Evolutionary conservation across 2,888 invertebrate genomes (phyloP), one percentile per base, ranked within the genome.

Genomic region (Cistogaster globosa): DNA sequence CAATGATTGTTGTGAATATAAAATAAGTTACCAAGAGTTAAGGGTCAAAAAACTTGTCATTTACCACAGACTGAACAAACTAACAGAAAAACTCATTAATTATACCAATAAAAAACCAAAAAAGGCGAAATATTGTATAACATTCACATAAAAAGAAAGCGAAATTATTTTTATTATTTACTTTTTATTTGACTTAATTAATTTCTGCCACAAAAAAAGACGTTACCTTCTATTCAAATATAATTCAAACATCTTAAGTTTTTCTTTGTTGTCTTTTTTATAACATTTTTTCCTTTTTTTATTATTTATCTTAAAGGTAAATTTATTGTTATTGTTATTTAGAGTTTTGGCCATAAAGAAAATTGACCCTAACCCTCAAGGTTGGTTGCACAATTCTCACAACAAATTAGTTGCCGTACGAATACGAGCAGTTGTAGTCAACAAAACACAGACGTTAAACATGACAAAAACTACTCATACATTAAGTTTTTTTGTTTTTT

Each of bases 321-420:
- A 45, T 60, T 72, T 36, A 4, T 72, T 65, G 14, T 42, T 69
- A 7, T 71, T 65, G 14, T n/a, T 60, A 58, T 58, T 63, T 8
- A 48, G 72, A 38, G 42, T 78, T 71, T 63, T 65, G 63, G 83
- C 78, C 82, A 74, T 51, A 71, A 20, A 79, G 83, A 78, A 85
- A 74, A 80, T 65, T 85, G 85, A 85, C 85, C 82, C 85, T 85
- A 85, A 85, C 85, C 85, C 82, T 85, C 85, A 85, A 85, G 85
- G 85, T 85, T 82, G 85, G 83, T 71, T 83, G 85, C 78, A 78
- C 68, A 85, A 85, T 85, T 85, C 85, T 79, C 85, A 85, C 85
- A 82, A 85, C 85, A 85, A 85, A 85, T 85, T 85, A 85, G 74
- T 80, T 60, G 72, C 57, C 48, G 45, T 53, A 68, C 36, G 36